These are phyloP conservation scores for Montipora efflorescens DNA, from an alignment of 64 coral and sea anemone genomes.

Conservation along the genomic window DNA sequence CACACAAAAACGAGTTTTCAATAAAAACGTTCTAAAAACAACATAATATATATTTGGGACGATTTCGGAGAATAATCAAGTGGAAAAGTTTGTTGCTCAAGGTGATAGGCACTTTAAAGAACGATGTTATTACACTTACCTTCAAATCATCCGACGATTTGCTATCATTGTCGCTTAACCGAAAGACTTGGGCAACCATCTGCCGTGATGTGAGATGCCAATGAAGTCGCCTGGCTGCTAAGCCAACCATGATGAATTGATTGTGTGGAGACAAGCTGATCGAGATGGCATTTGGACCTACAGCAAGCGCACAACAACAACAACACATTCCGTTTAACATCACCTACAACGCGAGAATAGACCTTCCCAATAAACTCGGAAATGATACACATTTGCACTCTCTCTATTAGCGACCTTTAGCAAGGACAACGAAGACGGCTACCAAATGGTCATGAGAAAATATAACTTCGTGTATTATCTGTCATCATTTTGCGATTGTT, in stretches of 20 bases:
- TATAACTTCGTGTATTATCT: no score
- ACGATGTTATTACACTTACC: background rate
- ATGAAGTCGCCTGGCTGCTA: constrained; percentile 82
- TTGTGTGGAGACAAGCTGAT: constrained; percentile 84
- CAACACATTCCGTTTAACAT: background rate
- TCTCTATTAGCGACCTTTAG: no score
- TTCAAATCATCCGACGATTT: constrained; percentile 38
- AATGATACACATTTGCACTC: no score
- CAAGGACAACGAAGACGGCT: no score
- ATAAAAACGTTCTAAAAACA: no score
- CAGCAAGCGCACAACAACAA: background rate
- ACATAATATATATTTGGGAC: no score
- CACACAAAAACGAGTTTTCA: no score
- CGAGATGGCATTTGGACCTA: constrained; percentile 92
- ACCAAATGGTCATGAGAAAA: no score
- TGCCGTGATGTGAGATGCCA: constrained; percentile 91
- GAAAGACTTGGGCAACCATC: constrained; percentile 87
- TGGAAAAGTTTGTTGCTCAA: no score
- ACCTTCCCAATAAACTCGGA: background rate
- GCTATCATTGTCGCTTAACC: constrained; percentile 47
- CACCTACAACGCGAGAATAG: background rate
- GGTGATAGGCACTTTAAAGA: no score
- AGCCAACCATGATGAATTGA: constrained; percentile 81
- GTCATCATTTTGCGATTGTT: no score
- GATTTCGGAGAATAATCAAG: no score